Conservation (phyloP, 2,113 vertebrate species). For the Sinocyclocheilus maitianheensis region DNA sequence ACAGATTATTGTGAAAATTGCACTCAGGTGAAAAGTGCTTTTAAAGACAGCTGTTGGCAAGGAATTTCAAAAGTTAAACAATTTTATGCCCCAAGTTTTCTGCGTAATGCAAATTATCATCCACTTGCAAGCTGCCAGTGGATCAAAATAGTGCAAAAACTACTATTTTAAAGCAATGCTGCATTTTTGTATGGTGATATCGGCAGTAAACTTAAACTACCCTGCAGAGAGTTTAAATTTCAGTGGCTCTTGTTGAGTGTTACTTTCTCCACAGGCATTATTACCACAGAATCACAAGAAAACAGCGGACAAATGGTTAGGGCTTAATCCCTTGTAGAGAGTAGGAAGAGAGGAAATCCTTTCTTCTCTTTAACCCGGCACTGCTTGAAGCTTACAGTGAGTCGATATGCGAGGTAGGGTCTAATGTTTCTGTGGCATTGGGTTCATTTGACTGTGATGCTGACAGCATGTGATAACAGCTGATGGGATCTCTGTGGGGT, state of each 20-base stretch:
- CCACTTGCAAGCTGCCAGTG: slow-evolving; percentile 5
- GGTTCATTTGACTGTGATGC: slow-evolving; percentile 53
- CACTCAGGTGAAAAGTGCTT: slow-evolving; percentile 65
- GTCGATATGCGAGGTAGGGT: slow-evolving; percentile 14
- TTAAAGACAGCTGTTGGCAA: slow-evolving; percentile 66
- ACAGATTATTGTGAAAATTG: slow-evolving; percentile 65
- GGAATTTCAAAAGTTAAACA: slow-evolving; percentile 55
- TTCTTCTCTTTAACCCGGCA: background rate
- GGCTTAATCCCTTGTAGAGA: slow-evolving; percentile 22
- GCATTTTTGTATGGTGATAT: background rate
- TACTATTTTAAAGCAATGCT: background rate
- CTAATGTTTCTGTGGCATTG: background rate
- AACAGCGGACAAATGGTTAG: slow-evolving; percentile 34
- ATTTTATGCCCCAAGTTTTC: slow-evolving; percentile 45
- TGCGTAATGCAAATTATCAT: slow-evolving; percentile 64
- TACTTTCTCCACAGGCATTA: slow-evolving; percentile 37
- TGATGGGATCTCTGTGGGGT: slow-evolving; percentile 66
- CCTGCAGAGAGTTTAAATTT: background rate
- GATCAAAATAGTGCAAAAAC: background rate
- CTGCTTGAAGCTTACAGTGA: slow-evolving; percentile 14
- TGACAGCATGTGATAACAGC: slow-evolving; percentile 64
- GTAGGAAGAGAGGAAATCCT: slow-evolving; percentile 15
- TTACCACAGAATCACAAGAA: slow-evolving; percentile 16
- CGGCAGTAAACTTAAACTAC: background rate
- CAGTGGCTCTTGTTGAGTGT: slow-evolving; percentile 23